A percentile compares a stretch with the other conserved stretches of the same genome.
Evolutionary conservation across 2,888 invertebrate genomes (phyloP).

Genomic region (Nycteola revayana): DNA sequence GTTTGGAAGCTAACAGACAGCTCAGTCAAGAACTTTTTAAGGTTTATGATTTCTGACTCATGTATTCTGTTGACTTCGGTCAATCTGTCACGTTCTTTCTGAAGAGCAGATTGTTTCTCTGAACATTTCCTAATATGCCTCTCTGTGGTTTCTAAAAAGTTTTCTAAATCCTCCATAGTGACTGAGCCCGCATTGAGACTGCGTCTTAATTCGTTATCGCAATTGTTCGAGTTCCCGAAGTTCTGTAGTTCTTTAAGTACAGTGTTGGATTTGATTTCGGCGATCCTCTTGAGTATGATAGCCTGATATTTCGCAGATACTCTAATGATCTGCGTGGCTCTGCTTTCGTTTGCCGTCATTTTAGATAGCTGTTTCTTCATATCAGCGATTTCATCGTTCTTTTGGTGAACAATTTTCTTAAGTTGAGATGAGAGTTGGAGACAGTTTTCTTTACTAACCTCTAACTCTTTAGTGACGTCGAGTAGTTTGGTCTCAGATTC

Average conservation of each 20-base stretch:
- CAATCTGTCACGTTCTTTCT: constrained; percentile 66
- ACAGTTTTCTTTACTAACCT: constrained; percentile 60
- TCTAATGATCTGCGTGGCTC: constrained; percentile 70
- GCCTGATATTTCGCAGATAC: constrained; percentile 74
- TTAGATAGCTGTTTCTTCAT: constrained; percentile 65
- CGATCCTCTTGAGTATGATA: constrained; percentile 68
- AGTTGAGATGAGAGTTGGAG: constrained; percentile 64
- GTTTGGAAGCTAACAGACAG: constrained; percentile 64
- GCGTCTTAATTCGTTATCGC: constrained; percentile 57
- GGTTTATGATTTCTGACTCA: constrained; percentile 66
- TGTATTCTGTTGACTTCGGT: constrained; percentile 65
- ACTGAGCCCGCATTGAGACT: constrained; percentile 58
- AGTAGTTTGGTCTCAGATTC: constrained; percentile 69
- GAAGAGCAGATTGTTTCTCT: constrained; percentile 59
- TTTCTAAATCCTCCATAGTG: constrained; percentile 72
- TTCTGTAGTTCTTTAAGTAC: constrained; percentile 71
- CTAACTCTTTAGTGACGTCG: constrained; percentile 63
- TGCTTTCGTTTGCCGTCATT: constrained; percentile 64
- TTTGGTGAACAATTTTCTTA: constrained; percentile 67
- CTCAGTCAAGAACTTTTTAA: constrained; percentile 68
- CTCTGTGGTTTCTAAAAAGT: constrained; percentile 72
- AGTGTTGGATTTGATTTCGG: constrained; percentile 68
- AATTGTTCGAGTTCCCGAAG: constrained; percentile 55
- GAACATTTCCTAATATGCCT: constrained; percentile 62
- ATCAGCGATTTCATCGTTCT: constrained; percentile 71